Base-by-base conservation (phyloP, 2,113 vertebrate species). In the Thamnaconus septentrionalis region DNA sequence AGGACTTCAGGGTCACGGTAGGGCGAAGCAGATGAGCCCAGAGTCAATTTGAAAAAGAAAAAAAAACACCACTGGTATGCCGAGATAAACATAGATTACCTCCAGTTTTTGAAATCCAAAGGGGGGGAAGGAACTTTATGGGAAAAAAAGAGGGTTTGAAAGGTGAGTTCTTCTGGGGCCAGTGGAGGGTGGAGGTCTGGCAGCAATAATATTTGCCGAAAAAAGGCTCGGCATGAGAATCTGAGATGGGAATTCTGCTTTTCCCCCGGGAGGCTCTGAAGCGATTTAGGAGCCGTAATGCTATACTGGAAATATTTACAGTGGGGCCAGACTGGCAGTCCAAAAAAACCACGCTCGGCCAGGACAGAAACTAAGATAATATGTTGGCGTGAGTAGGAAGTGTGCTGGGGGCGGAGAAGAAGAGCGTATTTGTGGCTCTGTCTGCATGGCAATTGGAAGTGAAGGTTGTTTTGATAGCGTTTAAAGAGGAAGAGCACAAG, bases 271-370 rank as follows among this genome's bases (percentile, higher is more conserved):
- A 88, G 11, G 12, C 56, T 56, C 57, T 44, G 76, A 74, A 57
- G 76, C 55, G 63, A 79, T 80, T 82, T 79, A 67, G 61, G 63
- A 79, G 69, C 80, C 71, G 83, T 73, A 87, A 87, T 47, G 7
- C 51, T 84, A 89, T 81, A 84, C 75, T 85, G 79, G 82, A 82
- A 86, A 85, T 88, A 89, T 90, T 89, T 85, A 89, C 76, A 77
- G 70, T 82, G 71, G 49, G 71, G 86, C 58, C 73, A 65, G 64
- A 84, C 44, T 6, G 46, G 53, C 63, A 66, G 71, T 79, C 68
- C 51, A 65, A 72, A 11, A 48, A 48, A 48, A 11, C 48, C n/a
- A 1, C 9, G n/a, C 8, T 55, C 56, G 75, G n/a, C 49, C 66
- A 52, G 62, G 44, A 72, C 54, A 78, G 56, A 66, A 71, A 71